phyloP scores from a whole-genome alignment of 2,888 invertebrate genomes.

The Lottia scabra region DNA sequence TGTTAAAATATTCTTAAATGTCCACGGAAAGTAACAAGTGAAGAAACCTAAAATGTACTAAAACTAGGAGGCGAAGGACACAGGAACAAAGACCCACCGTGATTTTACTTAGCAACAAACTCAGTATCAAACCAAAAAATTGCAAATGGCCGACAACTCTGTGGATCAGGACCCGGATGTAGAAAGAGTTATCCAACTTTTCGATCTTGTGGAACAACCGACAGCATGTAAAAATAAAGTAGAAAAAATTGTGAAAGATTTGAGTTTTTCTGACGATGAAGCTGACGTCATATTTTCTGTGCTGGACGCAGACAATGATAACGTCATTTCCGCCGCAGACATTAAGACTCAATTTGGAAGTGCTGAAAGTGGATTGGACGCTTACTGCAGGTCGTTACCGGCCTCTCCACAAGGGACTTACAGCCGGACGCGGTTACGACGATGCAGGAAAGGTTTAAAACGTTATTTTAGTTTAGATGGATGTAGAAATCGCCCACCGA shows the following conservation, averaged over 20 bases:
- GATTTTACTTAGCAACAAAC: too few species aligned
- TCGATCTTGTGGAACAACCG: conserved; percentile 12
- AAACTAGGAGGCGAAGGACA: too few species aligned
- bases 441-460: neutral
- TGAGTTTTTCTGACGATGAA: conserved; percentile 47
- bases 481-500: neutral
- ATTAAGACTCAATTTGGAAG: conserved; percentile 4
- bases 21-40: too few species aligned
- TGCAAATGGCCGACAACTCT: neutral
- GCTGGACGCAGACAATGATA: conserved; percentile 54
- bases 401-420: neutral
- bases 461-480: neutral
- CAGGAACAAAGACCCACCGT: too few species aligned
- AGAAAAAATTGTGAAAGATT: conserved; percentile 34
- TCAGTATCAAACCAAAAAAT: too few species aligned
- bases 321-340: conserved; percentile 46
- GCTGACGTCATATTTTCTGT: conserved; percentile 51
- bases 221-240: conserved; percentile 34
- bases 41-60: too few species aligned
- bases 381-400: neutral
- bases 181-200: neutral
- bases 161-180: conserved; percentile 5
- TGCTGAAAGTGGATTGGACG: neutral
- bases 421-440: neutral
- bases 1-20: too few species aligned